Conservation (phyloP, 2,797 vertebrate species). For the Hemibagrus guttatus region DNA sequence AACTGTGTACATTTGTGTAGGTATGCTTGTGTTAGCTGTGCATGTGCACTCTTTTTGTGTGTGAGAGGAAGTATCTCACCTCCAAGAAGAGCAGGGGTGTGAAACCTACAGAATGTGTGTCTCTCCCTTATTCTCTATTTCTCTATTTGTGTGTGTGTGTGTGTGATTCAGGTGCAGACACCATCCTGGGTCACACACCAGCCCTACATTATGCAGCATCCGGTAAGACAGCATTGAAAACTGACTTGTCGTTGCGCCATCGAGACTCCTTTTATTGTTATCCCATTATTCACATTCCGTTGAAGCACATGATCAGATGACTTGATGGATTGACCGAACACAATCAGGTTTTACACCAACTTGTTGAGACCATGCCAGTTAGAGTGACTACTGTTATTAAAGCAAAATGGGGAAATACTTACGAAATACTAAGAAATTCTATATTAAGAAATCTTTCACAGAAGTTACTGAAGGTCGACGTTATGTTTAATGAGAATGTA, state of each 20-base stretch:
- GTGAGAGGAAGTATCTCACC: background rate
- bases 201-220: constrained; percentile 96
- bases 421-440: background rate
- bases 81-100: constrained; percentile 3
- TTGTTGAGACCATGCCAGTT: background rate
- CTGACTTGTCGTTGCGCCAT: background rate
- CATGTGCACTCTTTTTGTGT: background rate
- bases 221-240: constrained; percentile 79
- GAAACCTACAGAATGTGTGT: constrained; percentile 16
- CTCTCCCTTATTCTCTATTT: background rate
- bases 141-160: background rate
- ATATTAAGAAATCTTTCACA: background rate
- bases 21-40: background rate
- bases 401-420: background rate
- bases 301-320: background rate
- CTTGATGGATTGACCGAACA: background rate
- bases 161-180: constrained; percentile 85
- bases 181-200: constrained; percentile 97
- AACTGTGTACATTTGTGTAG: background rate
- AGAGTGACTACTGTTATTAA: background rate
- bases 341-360: background rate
- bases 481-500: background rate
- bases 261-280: background rate
- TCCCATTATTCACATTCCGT: background rate
- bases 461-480: background rate